Conservation (phyloP, 2,888 invertebrate genomes). For the Pherbina coryleti region DNA sequence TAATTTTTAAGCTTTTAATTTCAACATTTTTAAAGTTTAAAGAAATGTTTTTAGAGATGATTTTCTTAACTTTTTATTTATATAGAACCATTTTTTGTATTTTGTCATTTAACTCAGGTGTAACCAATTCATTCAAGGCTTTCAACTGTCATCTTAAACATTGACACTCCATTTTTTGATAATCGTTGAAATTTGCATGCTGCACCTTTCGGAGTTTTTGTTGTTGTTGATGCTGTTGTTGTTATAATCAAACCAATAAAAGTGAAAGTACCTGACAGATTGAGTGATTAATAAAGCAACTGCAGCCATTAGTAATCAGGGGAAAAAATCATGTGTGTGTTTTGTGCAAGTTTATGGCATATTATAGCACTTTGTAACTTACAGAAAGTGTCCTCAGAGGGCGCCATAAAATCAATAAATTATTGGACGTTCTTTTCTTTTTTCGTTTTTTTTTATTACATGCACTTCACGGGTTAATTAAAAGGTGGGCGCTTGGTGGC, state of each 20-base stretch:
- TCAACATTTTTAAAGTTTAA: too few relatives aligned
- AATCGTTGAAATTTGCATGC: neutral
- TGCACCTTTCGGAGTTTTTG: neutral
- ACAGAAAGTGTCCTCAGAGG: neutral
- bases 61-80: too few relatives aligned
- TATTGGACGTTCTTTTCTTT: neutral
- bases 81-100: too few relatives aligned
- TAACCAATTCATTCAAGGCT: too few relatives aligned
- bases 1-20: too few relatives aligned
- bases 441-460: neutral
- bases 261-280: slow-evolving; percentile 24
- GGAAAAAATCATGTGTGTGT: neutral
- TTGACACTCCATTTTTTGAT: neutral
- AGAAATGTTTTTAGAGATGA: too few relatives aligned
- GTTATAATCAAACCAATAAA: slow-evolving; percentile 1
- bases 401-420: slow-evolving; percentile 25
- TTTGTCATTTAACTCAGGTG: too few relatives aligned
- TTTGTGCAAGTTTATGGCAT: neutral
- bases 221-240: neutral
- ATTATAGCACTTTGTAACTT: neutral
- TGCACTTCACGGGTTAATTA: neutral
- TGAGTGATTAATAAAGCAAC: neutral
- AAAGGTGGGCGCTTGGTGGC: neutral
- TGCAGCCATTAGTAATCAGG: neutral
- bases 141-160: too few relatives aligned